phyloP scores from a whole-genome alignment of 1,140 invertebrate genomes.

The Wiebesia pumilae region DNA sequence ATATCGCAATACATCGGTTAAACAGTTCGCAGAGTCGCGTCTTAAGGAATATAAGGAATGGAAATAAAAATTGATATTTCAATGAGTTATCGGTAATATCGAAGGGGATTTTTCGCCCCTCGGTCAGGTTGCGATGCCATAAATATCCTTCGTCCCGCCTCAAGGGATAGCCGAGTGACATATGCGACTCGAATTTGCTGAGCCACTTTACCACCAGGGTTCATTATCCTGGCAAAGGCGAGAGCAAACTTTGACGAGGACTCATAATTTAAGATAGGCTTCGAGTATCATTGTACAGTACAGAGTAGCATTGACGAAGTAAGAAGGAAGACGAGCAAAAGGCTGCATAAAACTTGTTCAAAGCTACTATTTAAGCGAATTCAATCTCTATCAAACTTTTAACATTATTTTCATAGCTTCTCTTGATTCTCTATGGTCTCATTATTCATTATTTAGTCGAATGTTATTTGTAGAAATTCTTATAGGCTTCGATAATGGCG shows the following conservation, averaged over 20 bases:
- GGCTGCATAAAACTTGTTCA: not conserved
- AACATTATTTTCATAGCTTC: too few species aligned
- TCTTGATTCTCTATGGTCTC: too few species aligned
- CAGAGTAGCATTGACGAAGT: not conserved
- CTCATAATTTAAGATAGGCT: conserved; percentile 22
- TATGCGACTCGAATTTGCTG: not conserved
- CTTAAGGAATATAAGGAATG: too few species aligned
- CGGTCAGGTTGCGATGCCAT: not conserved
- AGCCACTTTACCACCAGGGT: not conserved
- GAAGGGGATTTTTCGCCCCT: not conserved
- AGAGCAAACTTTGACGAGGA: conserved; percentile 14
- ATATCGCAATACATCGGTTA: too few species aligned
- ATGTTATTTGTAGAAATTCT: too few species aligned
- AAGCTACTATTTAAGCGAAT: not conserved
- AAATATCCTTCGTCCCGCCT: not conserved
- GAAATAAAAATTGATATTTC: too few species aligned
- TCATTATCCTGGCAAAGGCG: not conserved
- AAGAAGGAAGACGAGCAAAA: not conserved
- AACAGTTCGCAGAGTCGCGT: too few species aligned
- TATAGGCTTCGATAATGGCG: too few species aligned
- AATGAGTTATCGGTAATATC: not conserved
- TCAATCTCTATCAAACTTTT: not conserved
- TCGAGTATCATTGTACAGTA: not conserved
- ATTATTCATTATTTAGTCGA: too few species aligned
- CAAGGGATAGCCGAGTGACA: not conserved